Evolutionary conservation across 2,888 invertebrate genomes (phyloP).

Genomic region (Panopea generosa): DNA sequence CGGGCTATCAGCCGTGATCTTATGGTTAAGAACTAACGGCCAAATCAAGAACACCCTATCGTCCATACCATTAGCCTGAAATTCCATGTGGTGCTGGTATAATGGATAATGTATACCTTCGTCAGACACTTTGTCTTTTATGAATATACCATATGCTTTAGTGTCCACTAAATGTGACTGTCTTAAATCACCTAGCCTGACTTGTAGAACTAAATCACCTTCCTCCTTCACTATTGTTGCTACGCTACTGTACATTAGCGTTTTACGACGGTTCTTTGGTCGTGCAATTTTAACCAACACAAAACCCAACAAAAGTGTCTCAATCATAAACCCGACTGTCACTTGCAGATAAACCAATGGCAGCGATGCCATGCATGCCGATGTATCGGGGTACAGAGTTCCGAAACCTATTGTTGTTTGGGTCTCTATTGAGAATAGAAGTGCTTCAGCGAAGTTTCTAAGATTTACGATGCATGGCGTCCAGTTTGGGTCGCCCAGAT

Average conservation of each 20-base stretch:
- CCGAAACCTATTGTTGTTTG: slow-evolving; percentile 98
- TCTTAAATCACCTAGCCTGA: slow-evolving; percentile 84
- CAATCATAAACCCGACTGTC: slow-evolving; percentile 92
- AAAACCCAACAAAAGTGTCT: slow-evolving; percentile 90
- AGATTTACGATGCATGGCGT: slow-evolving; percentile 88
- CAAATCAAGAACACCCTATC: slow-evolving; percentile 98
- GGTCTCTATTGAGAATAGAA: slow-evolving; percentile 97
- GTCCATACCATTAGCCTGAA: slow-evolving; percentile 95
- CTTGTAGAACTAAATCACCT: slow-evolving; percentile 81
- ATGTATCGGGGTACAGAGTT: slow-evolving; percentile 93
- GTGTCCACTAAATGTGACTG: slow-evolving; percentile 89
- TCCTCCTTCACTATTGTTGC: slow-evolving; percentile 91
- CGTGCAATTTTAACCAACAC: slow-evolving; percentile 97
- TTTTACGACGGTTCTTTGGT: slow-evolving; percentile 97
- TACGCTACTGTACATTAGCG: slow-evolving; percentile 95
- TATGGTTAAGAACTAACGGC: slow-evolving; percentile 98
- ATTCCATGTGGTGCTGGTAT: slow-evolving; percentile 96
- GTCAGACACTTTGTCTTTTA: slow-evolving; percentile 92
- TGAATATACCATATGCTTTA: slow-evolving; percentile 96
- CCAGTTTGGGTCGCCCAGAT: slow-evolving; percentile 75
- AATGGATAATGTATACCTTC: slow-evolving; percentile 97
- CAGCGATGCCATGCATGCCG: slow-evolving; percentile 94
- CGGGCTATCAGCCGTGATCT: slow-evolving; percentile 95
- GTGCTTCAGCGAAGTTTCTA: slow-evolving; percentile 94
- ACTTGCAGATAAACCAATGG: slow-evolving; percentile 96